These are phyloP conservation scores for Sarcophaga rosellei DNA, from an alignment of 2,888 invertebrate species.

Conservation along the genomic window DNA sequence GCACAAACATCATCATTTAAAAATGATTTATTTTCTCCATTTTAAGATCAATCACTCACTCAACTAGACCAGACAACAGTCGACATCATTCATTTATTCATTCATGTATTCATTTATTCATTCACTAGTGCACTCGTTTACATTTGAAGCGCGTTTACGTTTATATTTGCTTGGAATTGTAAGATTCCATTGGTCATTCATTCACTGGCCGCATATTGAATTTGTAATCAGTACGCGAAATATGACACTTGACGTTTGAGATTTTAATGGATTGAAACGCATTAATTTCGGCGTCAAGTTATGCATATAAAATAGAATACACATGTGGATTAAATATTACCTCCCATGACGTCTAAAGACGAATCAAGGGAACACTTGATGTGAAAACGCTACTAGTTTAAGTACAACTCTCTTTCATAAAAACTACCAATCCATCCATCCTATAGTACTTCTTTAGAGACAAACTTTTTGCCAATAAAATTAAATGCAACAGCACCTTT, in stretches of 20 bases:
- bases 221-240: slow-evolving; percentile 10
- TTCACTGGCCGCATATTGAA: background rate
- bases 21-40: slow-evolving; percentile 51
- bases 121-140: background rate
- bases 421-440: too few relatives aligned
- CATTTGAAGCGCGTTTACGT: background rate
- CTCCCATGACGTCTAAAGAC: too few relatives aligned
- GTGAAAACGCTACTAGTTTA: too few relatives aligned
- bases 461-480: too few relatives aligned
- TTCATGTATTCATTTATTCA: slow-evolving; percentile 24
- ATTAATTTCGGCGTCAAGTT: slow-evolving; percentile 28
- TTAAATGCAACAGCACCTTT: too few relatives aligned
- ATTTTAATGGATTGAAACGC: slow-evolving; percentile 49
- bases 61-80: background rate
- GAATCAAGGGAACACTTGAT: too few relatives aligned
- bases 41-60: slow-evolving; percentile 50
- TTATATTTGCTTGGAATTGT: background rate
- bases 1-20: slow-evolving; percentile 39
- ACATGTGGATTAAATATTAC: too few relatives aligned
- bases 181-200: background rate
- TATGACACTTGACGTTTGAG: slow-evolving; percentile 54
- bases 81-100: slow-evolving; percentile 6
- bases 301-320: background rate
- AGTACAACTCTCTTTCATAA: too few relatives aligned
- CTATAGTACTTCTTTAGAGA: too few relatives aligned